Evolutionary conservation across 92 coral and sea anemone species (phyloP), one percentile per base, ranked within the genome.

Genomic region (Nematostella vectensis): DNA sequence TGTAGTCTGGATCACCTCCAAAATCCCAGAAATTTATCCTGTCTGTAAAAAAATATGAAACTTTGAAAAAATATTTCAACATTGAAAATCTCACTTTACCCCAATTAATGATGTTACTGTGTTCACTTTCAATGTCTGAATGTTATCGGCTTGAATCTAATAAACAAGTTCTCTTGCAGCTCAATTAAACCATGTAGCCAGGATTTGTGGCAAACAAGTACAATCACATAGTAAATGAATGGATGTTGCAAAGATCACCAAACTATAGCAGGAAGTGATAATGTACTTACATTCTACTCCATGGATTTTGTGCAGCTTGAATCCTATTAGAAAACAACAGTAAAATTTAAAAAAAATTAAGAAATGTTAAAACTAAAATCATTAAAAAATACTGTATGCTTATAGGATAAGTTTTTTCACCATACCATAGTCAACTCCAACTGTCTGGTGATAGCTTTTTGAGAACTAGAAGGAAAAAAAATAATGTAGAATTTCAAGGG

Each of bases 381-480:
- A n/a, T n/a, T n/a, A 64, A 17, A 33, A 62, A 4, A 25, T 10
- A 13, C 11, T 13, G n/a, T 20, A 38, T 11, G 42, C 3, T 17
- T 12, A n/a, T 44, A 37, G 24, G 33, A 13, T 16, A 33, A 33
- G 15, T 33, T 33, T 33, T 33, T 33, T 33, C 15, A 33, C 40
- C 79, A 13, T 68, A 91, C 98, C 98, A 64, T 91, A 91, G 68
- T 91, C 98, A n/a, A 91, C 98, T 65, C 98, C 98, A 62, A 86
- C 75, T 16, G 98, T 91, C 53, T 88, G 76, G 39, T 81, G 85
- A 66, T 91, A 91, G 25, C 70, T 77, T 29, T 79, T 91, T 21
- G 93, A 81, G 68, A 91, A 91, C 98, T 91, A 50, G 6, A 21
- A 40, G 48, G 43, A 51, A 10, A 31, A 59, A 27, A 47, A 8